Base-by-base conservation (phyloP, 2,888 invertebrate species). In the Andrena bicolor region DNA sequence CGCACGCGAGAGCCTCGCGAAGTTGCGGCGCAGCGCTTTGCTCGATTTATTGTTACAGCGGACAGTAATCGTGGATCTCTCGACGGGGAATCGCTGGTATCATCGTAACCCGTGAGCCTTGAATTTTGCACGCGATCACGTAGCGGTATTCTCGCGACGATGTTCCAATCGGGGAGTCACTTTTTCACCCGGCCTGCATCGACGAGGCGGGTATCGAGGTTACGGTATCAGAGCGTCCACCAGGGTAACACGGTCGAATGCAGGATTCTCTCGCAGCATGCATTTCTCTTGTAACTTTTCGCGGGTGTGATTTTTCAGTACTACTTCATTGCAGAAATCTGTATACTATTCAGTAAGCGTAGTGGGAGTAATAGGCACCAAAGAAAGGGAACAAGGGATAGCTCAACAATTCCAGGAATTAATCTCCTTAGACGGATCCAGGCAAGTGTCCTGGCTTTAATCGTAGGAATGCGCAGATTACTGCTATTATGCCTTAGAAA, bases 41-140 rank as follows among this genome's bases (percentile, higher is more conserved):
- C 30, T 28, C 63, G 70, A 76, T 80, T 80, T 80, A 76, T 73
- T 51, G 49, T 73, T n/a, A 70, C 69, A 66, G 56, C n/a, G 13
- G 51, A 2, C 49, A n/a, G 26, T 30, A 48, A 73, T 76, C 41
- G 30, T 51, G 61, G 41, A 6, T 13, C 23, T 7, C 53, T 1
- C 26, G 13, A 20, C 1, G 7, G 32, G 20, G 28, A 3, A 16
- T 20, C 68, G 30, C 61, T 8, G 20, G 56, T 41, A 28, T 20
- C 48, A n/a, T 26, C 20, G 26, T 60, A 60, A 30, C 41, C 48
- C 7, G 63, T 26, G 61, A 78, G 56, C 75, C 26, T 20, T 20
- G 49, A 63, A 72, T 58, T 49, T 41, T n/a, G 23, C 51, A 41
- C 56, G 23, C 10, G 51, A 75, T 71, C 72, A 64, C 30, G 72